Conservation (phyloP, 2,888 invertebrate genomes). For the Mongoloraphidia duomilia region DNA sequence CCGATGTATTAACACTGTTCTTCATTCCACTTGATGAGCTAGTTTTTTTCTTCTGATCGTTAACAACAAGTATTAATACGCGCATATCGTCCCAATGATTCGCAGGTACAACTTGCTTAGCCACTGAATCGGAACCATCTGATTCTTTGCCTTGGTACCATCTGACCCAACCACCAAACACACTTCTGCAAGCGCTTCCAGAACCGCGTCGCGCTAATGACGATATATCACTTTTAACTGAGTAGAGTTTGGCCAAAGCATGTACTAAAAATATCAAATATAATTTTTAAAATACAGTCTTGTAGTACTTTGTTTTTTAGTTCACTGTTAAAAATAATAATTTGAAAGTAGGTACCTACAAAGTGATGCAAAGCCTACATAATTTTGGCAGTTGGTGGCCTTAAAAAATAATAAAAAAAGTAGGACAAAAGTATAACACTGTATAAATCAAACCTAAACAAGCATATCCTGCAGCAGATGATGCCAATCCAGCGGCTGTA, state of each 20-base stretch:
- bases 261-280: conserved; percentile 35
- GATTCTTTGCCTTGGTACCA: conserved; percentile 63
- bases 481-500: conserved; percentile 94
- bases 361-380: background rate
- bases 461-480: conserved; percentile 96
- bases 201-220: conserved; percentile 73
- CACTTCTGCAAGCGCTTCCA: conserved; percentile 92
- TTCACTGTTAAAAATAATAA: no score
- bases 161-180: conserved; percentile 71
- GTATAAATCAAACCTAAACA: conserved; percentile 46
- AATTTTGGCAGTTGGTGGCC: background rate
- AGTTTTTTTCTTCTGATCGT: conserved; percentile 66
- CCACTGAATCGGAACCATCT: conserved; percentile 62
- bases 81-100: conserved; percentile 84
- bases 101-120: conserved; percentile 54
- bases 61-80: conserved; percentile 78
- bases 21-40: conserved; percentile 87
- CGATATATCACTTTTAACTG: conserved; percentile 58
- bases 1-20: conserved; percentile 62
- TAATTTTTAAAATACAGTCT: no score
- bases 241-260: conserved; percentile 62
- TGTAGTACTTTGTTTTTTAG: no score
- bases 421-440: background rate
- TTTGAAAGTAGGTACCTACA: no score
- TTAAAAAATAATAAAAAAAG: background rate